Base-by-base conservation (phyloP, 2,888 invertebrate genomes). In the Oscheius sp. region DNA sequence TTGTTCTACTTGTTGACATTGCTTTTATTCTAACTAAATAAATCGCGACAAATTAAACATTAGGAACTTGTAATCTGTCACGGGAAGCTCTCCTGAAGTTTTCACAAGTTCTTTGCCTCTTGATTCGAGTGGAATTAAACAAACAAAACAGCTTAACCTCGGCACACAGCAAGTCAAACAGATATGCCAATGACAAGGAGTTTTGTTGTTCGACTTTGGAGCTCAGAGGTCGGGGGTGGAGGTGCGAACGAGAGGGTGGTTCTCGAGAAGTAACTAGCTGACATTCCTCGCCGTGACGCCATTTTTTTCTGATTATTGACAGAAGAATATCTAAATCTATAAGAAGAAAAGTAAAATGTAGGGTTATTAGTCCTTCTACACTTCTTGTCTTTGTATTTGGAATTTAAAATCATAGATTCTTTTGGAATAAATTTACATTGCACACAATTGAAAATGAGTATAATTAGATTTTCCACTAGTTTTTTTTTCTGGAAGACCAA, bases 61-160 rank as follows among this genome's bases (percentile, higher is more conserved):
- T n/a, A n/a, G n/a, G n/a, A 41, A 2, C 41, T 41, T 20, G 12
- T 41, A 14, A 8, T 36, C 8, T 36, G 8, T 14, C 36, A 36
- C 14, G 8, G 8, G 8, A 6, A 9, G 6, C 45, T 3, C 8
- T 24, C 47, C 20, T n/a, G 14, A 50, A 26, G n/a, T 26, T 50
- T 50, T 20, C 28, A 50, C 12, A 50, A 26, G n/a, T 50, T 47
- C 47, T 47, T 47, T 47, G 22, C 47, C 28, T 9, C n/a, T 20
- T 20, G 41, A 28, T 14, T 50, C 50, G 26, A 50, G 50, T 50
- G 50, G 44, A 59, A 59, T 59, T 59, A 59, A 59, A 59, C 59
- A 59, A 59, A 59, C 59, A 59, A 32, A 47, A 24, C 47, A 33
- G 59, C 44, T 59, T 59, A 59, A 59, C 44, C 26, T 17, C 30